Base-by-base conservation (phyloP, 2,888 invertebrate genomes). In the Vesta saturnalis region DNA sequence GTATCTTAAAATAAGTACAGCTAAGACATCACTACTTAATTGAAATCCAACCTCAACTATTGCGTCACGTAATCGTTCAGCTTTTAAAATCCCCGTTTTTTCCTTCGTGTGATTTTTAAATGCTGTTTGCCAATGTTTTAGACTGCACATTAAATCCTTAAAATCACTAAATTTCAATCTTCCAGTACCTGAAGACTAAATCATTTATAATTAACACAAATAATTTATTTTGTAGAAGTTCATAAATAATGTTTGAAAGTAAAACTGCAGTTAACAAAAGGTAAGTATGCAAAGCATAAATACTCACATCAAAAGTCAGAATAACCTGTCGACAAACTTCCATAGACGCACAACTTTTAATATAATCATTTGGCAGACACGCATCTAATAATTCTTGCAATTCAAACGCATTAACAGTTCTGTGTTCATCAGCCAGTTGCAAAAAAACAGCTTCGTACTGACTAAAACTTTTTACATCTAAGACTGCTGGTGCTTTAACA, bases 241-340 rank as follows among this genome's bases (percentile, higher is more conserved):
- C n/a, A n/a, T n/a, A n/a, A n/a, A n/a, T n/a, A n/a, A n/a, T n/a
- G n/a, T n/a, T n/a, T n/a, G n/a, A n/a, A n/a, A n/a, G n/a, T n/a
- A n/a, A n/a, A n/a, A n/a, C n/a, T n/a, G n/a, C n/a, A n/a, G n/a
- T n/a, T n/a, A n/a, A n/a, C n/a, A n/a, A n/a, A n/a, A n/a, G n/a
- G n/a, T n/a, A n/a, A n/a, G n/a, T n/a, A n/a, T n/a, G n/a, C n/a
- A n/a, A n/a, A n/a, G n/a, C n/a, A n/a, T n/a, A n/a, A n/a, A n/a
- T 84, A 90, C 92, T 91, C 91, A 94, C 94, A 85, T 96, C 96
- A 85, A 96, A 89, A 5, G 95, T 91, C 0, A 96, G 87, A 16
- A 96, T 92, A 6, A 96, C 94, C 84, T 96, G 95, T 67, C 95
- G 87, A 79, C 96, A 96, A 1, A 96, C 95, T 83, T 96, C 96